A percentile compares a stretch with the other conserved stretches of the same genome.
Evolutionary conservation across 2,888 invertebrate species (phyloP).

Genomic region (Sphaerophoria taeniata): DNA sequence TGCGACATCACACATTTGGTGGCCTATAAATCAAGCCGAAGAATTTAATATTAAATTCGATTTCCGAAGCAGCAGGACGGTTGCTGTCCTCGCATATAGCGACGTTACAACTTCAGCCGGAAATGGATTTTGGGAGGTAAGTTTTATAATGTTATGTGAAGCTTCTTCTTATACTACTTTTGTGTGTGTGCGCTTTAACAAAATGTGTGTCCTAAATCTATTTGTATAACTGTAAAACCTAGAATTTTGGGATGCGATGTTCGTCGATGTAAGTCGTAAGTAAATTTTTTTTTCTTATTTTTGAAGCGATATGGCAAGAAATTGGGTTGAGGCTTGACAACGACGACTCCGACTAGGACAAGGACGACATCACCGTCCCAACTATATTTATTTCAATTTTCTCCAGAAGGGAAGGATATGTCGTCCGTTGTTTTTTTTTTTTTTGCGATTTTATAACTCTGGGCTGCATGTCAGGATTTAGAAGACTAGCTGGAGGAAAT

Average conservation of each 20-base stretch:
- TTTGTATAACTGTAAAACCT: slow-evolving; percentile 45
- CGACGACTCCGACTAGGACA: not conserved
- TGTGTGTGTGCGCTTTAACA: slow-evolving; percentile 5
- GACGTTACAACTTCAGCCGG: slow-evolving; percentile 89
- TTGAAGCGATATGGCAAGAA: slow-evolving; percentile 31
- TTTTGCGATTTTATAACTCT: slow-evolving; percentile 6
- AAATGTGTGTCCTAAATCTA: slow-evolving; percentile 45
- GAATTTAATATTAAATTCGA: slow-evolving; percentile 92
- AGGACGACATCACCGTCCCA: slow-evolving; percentile 18
- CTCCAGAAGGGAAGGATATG: slow-evolving; percentile 25
- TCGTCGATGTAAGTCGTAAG: slow-evolving; percentile 61
- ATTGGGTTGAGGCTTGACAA: slow-evolving; percentile 18
- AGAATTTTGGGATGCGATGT: slow-evolving; percentile 46
- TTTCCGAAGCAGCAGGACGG: slow-evolving; percentile 92
- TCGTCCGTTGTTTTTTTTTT: slow-evolving; percentile 3
- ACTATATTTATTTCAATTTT: slow-evolving; percentile 41
- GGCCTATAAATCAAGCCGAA: slow-evolving; percentile 90
- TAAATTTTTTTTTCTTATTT: slow-evolving; percentile 49
- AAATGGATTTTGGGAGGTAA: slow-evolving; percentile 94
- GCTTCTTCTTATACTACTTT: not conserved
- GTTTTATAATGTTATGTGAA: slow-evolving; percentile 55
- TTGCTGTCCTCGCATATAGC: slow-evolving; percentile 93
- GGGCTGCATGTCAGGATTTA: slow-evolving; percentile 34
- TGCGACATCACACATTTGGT: slow-evolving; percentile 95
- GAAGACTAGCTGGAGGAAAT: slow-evolving; percentile 35